phyloP scores from a whole-genome alignment of 2,113 vertebrate genomes.

The Tursiops truncatus region DNA sequence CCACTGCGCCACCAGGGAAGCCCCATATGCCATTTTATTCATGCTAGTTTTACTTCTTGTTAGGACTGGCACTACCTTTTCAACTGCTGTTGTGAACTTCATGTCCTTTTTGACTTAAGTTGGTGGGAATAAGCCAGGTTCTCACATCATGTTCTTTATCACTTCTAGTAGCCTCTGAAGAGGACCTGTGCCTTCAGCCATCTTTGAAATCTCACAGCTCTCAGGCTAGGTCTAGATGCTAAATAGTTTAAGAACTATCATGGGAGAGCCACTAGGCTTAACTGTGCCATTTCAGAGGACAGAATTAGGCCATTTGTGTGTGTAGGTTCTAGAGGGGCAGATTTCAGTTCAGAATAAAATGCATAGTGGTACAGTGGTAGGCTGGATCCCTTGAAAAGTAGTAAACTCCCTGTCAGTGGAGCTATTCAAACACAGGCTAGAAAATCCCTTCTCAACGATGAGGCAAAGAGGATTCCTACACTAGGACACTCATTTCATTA shows the following conservation, averaged over 20 bases:
- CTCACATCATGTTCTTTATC: not conserved
- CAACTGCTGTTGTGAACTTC: not conserved
- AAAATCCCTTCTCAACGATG: not conserved
- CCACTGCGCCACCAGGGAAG: no score
- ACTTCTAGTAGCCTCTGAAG: not conserved
- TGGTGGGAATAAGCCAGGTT: not conserved
- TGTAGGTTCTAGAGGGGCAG: not conserved
- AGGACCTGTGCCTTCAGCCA: not conserved
- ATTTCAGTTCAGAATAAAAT: not conserved
- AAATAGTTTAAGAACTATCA: not conserved
- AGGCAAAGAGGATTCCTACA: not conserved
- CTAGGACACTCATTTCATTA: not conserved
- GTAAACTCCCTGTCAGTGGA: not conserved
- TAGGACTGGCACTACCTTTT: not conserved
- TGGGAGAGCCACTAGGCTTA: not conserved
- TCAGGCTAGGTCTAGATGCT: not conserved
- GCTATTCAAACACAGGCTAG: not conserved
- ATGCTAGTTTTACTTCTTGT: not conserved
- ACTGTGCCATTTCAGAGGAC: not conserved
- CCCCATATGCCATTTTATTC: not conserved
- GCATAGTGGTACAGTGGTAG: not conserved
- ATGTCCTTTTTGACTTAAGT: not conserved
- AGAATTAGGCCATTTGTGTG: not conserved
- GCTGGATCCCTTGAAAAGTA: not conserved
- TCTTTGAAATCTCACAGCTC: conserved; percentile 1